A percentile compares a stretch with the other conserved stretches of the same genome.
Conservation (phyloP, 2,888 invertebrate genomes). For the Phasia obesa region DNA sequence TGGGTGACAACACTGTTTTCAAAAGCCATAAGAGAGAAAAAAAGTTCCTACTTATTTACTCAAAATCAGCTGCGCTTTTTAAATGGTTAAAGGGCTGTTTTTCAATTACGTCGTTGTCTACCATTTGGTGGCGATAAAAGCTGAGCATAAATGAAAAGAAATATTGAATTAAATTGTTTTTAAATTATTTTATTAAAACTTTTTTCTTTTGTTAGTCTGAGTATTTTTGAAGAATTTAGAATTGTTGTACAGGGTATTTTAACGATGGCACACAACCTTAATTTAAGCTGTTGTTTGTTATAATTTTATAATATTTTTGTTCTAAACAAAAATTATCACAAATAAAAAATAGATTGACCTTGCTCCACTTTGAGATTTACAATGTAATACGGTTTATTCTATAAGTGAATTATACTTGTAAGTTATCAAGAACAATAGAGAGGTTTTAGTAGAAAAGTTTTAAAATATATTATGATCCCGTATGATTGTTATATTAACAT, state of each 20-base stretch:
- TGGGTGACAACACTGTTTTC: no score
- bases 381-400: neutral
- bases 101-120: neutral
- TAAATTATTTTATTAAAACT: neutral
- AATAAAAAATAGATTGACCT: slow-evolving; percentile 12
- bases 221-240: neutral
- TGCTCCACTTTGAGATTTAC: slow-evolving; percentile 19
- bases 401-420: neutral
- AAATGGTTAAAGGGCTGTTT: slow-evolving; percentile 45
- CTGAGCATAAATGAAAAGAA: neutral
- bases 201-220: neutral
- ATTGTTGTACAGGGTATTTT: neutral
- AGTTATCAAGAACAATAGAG: no score
- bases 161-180: slow-evolving; percentile 9
- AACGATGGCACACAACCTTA: neutral
- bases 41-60: neutral
- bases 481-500: no score
- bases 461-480: no score
- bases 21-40: neutral
- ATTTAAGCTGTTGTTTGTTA: slow-evolving; percentile 5
- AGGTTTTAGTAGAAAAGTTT: no score
- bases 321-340: slow-evolving; percentile 1
- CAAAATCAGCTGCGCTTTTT: slow-evolving; percentile 44
- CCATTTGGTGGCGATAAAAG: slow-evolving; percentile 2
- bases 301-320: neutral